Conservation (phyloP, 2,888 invertebrate species). For the Dione juno region DNA sequence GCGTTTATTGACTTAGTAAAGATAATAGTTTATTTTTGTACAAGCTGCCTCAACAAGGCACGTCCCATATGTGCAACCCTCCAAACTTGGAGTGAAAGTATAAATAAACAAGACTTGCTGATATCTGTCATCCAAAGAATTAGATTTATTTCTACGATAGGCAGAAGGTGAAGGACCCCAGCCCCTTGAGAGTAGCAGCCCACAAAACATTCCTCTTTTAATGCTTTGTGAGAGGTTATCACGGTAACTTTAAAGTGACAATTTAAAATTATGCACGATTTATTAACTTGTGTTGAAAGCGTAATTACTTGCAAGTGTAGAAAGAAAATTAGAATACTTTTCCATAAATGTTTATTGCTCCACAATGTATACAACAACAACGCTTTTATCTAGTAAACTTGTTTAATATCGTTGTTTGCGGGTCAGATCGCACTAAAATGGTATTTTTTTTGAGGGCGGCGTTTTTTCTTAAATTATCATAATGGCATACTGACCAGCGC, state of each 20-base stretch:
- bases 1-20: slow-evolving; percentile 67
- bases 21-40: slow-evolving; percentile 77
- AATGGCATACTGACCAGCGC: slow-evolving; percentile 72
- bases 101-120: slow-evolving; percentile 83
- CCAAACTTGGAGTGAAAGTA: slow-evolving; percentile 73
- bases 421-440: slow-evolving; percentile 66
- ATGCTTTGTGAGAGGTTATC: slow-evolving; percentile 58
- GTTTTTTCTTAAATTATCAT: slow-evolving; percentile 80
- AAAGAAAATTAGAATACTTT: slow-evolving; percentile 15
- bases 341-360: neutral
- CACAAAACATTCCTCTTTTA: slow-evolving; percentile 54
- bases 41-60: slow-evolving; percentile 58
- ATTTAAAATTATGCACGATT: slow-evolving; percentile 31
- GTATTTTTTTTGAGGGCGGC: slow-evolving; percentile 62
- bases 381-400: slow-evolving; percentile 54
- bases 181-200: slow-evolving; percentile 60
- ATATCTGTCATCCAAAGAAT: slow-evolving; percentile 82
- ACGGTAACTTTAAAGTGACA: slow-evolving; percentile 47
- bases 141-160: slow-evolving; percentile 80
- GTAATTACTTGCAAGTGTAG: neutral
- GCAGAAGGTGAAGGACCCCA: slow-evolving; percentile 77
- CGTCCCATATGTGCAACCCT: slow-evolving; percentile 74
- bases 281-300: slow-evolving; percentile 19
- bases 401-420: slow-evolving; percentile 69
- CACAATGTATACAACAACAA: slow-evolving; percentile 22